phyloP scores from a whole-genome alignment of 1,140 invertebrate species.

The Drosophila lacertosa region DNA sequence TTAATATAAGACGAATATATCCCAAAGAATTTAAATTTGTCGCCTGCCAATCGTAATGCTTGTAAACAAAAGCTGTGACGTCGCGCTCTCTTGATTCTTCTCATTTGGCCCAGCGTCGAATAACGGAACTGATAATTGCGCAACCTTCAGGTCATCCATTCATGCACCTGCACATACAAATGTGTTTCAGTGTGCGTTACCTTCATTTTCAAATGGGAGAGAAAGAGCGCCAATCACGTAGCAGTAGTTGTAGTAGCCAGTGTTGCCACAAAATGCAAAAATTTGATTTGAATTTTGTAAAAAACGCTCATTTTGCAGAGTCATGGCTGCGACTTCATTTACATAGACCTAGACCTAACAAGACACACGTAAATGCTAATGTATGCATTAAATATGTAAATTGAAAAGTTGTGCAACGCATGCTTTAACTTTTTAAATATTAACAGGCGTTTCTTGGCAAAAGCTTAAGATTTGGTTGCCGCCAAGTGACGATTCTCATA shows the following conservation, averaged over 20 bases:
- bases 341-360: background rate
- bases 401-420: background rate
- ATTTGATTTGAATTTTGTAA: slow-evolving; percentile 2
- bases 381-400: background rate
- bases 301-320: slow-evolving; percentile 1
- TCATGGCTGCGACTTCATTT: slow-evolving; percentile 25
- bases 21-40: too few relatives aligned
- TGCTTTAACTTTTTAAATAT: background rate
- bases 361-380: background rate
- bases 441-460: background rate
- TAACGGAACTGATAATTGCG: too few relatives aligned
- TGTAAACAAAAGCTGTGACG: too few relatives aligned
- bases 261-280: slow-evolving; percentile 13
- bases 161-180: background rate
- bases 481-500: slow-evolving; percentile 43
- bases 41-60: too few relatives aligned
- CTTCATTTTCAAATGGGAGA: background rate
- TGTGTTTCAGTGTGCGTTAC: background rate
- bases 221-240: background rate
- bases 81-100: too few relatives aligned
- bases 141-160: too few relatives aligned
- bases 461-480: slow-evolving; percentile 4
- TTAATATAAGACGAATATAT: too few relatives aligned
- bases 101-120: too few relatives aligned
- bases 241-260: slow-evolving; percentile 9